A percentile compares a stretch with the other conserved stretches of the same genome.
Evolutionary conservation across 1,140 invertebrate genomes (phyloP).

Genomic region (Drosophila lowei): DNA sequence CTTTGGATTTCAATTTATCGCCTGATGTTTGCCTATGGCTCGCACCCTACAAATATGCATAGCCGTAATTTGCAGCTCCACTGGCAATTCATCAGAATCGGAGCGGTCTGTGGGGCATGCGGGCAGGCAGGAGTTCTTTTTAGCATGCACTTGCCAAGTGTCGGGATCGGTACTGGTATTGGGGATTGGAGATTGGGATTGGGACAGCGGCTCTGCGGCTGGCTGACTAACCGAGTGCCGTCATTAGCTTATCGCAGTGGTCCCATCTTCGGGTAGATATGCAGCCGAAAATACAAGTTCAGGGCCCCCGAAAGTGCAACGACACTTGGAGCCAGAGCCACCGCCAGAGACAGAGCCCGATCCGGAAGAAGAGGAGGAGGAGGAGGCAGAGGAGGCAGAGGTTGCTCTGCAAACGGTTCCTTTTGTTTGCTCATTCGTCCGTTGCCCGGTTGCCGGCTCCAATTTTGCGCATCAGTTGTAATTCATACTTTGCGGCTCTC

Average conservation of each 20-base stretch:
- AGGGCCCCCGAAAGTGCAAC: slow-evolving; percentile 67
- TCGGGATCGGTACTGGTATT: background rate
- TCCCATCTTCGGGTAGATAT: slow-evolving; percentile 56
- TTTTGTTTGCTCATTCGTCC: slow-evolving; percentile 74
- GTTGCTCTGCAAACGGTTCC: slow-evolving; percentile 55
- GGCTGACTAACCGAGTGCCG: slow-evolving; percentile 66
- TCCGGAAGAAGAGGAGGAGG: background rate
- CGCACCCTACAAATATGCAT: slow-evolving; percentile 52
- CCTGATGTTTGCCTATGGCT: slow-evolving; percentile 58
- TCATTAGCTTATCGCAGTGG: slow-evolving; percentile 69
- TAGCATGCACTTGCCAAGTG: slow-evolving; percentile 72
- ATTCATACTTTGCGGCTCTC: slow-evolving; percentile 74
- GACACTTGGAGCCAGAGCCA: slow-evolving; percentile 41
- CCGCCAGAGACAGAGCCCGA: too few relatives aligned
- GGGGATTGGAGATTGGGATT: background rate
- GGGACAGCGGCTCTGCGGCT: slow-evolving; percentile 57
- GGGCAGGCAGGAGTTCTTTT: slow-evolving; percentile 46
- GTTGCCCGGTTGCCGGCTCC: slow-evolving; percentile 61
- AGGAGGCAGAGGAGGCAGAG: background rate
- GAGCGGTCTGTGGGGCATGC: slow-evolving; percentile 15
- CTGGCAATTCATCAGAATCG: slow-evolving; percentile 71
- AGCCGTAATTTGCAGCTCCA: slow-evolving; percentile 74
- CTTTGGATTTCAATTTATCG: slow-evolving; percentile 78
- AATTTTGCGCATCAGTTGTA: slow-evolving; percentile 81
- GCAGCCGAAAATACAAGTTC: slow-evolving; percentile 46